Base-by-base conservation (phyloP, 2,888 invertebrate genomes). In the Cepaea hortensis region DNA sequence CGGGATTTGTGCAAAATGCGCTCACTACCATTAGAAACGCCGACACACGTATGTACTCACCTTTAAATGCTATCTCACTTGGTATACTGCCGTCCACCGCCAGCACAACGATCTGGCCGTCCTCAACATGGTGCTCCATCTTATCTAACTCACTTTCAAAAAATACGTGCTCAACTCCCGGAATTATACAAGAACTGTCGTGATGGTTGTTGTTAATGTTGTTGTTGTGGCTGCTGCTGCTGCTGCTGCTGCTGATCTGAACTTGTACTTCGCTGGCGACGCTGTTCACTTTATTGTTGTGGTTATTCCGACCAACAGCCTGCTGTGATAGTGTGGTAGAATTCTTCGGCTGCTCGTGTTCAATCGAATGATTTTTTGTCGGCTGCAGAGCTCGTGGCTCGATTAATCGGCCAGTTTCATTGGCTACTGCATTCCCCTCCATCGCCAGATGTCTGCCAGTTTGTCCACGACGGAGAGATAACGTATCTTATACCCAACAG, bases 161-260 rank as follows among this genome's bases (percentile, higher is more conserved):
- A 50, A 85, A 85, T 3, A 81, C 62, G 81, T 85, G 85, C 55
- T 85, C 85, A 1, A 85, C 76, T n/a, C 86, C 82, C 9, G 81
- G 81, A 13, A 83, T 84, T 35, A 48, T 73, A 76, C 79, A 46
- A 46, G 83, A 61, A 46, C 65, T 46, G 50, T 50, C 20, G 18
- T 76, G 48, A 18, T 20, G 48, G 50, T 18, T 18, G 18, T 20
- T 20, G 20, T 3, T 4, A 11, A 5, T 6, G 18, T 50, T 7
- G 18, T 7, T 20, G 50, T 20, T 50, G 18, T 76, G 48, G 18
- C 9, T 76, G 50, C 5, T 48, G 48, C 20, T 50, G 20, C 3
- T 1, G 20, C 20, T 6, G 4, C 76, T 7, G 18, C 20, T 20
- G 50, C 6, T 4, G 9, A 3, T 7, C 48, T 76, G n/a, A 20